Conservation (phyloP, 1,140 invertebrate genomes). For the Euglossa dilemma region DNA sequence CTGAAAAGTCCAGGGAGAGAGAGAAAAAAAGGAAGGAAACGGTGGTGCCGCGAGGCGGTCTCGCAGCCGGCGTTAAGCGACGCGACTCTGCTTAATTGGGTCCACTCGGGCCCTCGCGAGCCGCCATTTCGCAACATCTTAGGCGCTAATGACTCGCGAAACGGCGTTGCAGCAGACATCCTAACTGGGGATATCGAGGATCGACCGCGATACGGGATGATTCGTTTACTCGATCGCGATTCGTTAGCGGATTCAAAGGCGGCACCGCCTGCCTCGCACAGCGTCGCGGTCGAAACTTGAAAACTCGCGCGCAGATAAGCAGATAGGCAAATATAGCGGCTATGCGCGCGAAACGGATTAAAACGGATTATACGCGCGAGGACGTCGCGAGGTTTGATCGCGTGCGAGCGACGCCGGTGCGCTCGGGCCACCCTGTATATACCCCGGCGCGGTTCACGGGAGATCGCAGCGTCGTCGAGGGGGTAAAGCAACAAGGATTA, state of each 20-base stretch:
- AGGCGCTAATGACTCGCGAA: conserved; percentile 3
- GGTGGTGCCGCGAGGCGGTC: neutral
- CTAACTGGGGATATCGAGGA: neutral
- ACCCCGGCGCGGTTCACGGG: neutral
- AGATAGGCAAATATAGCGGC: too few species aligned
- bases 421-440: neutral
- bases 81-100: conserved; percentile 4
- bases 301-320: too few species aligned
- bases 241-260: too few species aligned
- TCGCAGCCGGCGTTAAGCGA: neutral
- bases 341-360: too few species aligned
- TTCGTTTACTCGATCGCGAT: too few species aligned
- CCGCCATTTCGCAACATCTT: conserved; percentile 3
- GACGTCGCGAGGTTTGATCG: too few species aligned
- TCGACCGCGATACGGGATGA: too few species aligned
- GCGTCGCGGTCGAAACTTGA: too few species aligned
- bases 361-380: too few species aligned
- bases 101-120: neutral
- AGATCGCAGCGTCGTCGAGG: neutral
- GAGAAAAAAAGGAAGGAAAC: neutral
- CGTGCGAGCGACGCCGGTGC: too few species aligned
- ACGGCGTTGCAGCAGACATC: neutral
- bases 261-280: too few species aligned
- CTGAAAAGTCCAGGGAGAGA: neutral
- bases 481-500: conserved; percentile 1